Base-by-base conservation (phyloP, 2,888 invertebrate genomes). In the Noctuana brunneofusca region DNA sequence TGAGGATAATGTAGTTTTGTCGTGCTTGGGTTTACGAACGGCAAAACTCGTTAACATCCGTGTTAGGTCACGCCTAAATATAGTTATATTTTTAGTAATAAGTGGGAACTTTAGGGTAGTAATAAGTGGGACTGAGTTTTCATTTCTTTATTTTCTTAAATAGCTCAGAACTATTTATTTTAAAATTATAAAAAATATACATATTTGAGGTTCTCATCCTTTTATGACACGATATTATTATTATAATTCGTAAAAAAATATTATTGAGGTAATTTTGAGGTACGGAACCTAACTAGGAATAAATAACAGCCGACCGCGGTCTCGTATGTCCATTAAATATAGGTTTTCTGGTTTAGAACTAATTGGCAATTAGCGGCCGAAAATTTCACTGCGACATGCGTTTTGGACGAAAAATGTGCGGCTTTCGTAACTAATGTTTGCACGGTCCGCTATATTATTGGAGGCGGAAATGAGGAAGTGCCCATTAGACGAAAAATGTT, bases 361-460 rank as follows among this genome's bases (percentile, higher is more conserved):
- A 54, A 54, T 54, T 54, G 54, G 35, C 54, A 38, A 54, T 54
- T 54, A 54, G 54, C 54, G 54, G 38, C 54, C 54, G 22, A 54
- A 54, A 54, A 53, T 22, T 32, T 35, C 22, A 38, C 35, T 38
- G n/a, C 32, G 38, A 53, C 32, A 20, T 22, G 20, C 53, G 35
- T 35, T 35, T 12, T 35, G 30, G 30, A 38, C 14, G 38, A 16
- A 16, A 32, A 48, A 20, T 20, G 14, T 46, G 46, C 24, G 32
- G 12, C 6, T 20, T 43, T 16, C 43, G 12, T 43, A 43, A 43
- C 18, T 43, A 18, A 43, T 43, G 43, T 20, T 43, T 12, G 18
- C 18, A 43, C n/a, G 35, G 1, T n/a, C 3, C 35, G 35, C 35
- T 35, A 12, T n/a, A 35, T 35, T 2, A 32, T 12, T 32, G 32